Conservation (phyloP, 2,888 invertebrate species). For the Acronicta aceris region DNA sequence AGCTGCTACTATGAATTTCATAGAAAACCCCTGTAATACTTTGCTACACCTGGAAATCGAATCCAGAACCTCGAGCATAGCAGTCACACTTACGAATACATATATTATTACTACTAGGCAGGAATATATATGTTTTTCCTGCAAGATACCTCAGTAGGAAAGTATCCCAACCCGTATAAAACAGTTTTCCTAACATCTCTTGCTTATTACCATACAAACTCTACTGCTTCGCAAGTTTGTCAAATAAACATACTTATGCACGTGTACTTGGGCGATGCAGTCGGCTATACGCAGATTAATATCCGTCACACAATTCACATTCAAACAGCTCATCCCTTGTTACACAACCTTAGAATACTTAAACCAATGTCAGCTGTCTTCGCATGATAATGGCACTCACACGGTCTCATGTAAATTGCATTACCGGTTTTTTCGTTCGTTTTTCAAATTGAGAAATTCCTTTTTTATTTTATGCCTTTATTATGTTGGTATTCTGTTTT, state of each 20-base stretch:
- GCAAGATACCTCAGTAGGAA: too few species aligned
- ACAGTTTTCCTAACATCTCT: too few species aligned
- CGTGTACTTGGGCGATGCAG: slow-evolving; percentile 21
- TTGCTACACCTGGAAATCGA: too few species aligned
- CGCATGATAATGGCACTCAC: slow-evolving; percentile 45
- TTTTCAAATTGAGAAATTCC: slow-evolving; percentile 40
- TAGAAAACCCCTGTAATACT: too few species aligned
- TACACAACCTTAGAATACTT: slow-evolving; percentile 37
- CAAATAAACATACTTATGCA: slow-evolving; percentile 14
- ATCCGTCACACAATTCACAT: slow-evolving; percentile 45
- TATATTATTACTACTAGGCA: too few species aligned
- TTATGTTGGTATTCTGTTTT: slow-evolving; percentile 19
- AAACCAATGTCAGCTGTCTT: slow-evolving; percentile 34
- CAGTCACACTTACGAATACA: too few species aligned
- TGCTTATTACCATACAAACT: too few species aligned
- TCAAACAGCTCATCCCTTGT: slow-evolving; percentile 41
- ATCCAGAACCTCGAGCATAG: too few species aligned
- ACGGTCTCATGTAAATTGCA: slow-evolving; percentile 42
- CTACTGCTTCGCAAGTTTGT: not conserved
- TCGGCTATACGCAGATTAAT: slow-evolving; percentile 38
- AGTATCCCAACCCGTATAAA: too few species aligned
- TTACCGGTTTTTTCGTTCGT: slow-evolving; percentile 40
- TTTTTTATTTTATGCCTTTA: slow-evolving; percentile 24
- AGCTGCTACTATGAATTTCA: too few species aligned
- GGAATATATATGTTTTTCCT: too few species aligned